These are phyloP conservation scores for Gephyroberyx darwinii DNA, from an alignment of 2,797 vertebrate species.

Conservation along the genomic window DNA sequence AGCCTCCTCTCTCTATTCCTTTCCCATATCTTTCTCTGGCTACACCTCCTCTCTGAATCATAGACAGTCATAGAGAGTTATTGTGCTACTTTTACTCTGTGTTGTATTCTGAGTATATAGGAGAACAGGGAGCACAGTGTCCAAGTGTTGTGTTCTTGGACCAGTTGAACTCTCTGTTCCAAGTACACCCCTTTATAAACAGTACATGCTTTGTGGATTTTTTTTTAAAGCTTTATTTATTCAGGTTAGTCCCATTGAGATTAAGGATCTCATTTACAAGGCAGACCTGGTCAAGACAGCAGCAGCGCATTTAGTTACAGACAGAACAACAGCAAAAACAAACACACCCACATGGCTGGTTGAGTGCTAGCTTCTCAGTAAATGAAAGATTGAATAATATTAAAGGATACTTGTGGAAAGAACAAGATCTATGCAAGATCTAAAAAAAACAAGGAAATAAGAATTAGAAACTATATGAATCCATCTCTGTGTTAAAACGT, in stretches of 20 bases:
- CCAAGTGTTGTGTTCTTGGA: conserved; percentile 44
- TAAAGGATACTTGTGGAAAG: neutral
- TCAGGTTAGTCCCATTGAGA: conserved; percentile 47
- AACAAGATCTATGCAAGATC: neutral
- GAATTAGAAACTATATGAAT: neutral
- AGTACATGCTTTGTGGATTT: conserved; percentile 48
- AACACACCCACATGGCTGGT: conserved; percentile 18
- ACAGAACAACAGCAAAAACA: conserved; percentile 22
- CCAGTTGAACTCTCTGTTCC: conserved; percentile 30
- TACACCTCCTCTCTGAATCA: conserved; percentile 65
- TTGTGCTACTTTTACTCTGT: conserved; percentile 25
- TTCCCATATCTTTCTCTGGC: conserved; percentile 64
- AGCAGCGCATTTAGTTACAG: conserved; percentile 26
- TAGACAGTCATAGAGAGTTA: conserved; percentile 15
- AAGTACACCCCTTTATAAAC: conserved; percentile 27
- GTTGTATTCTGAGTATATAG: conserved; percentile 13
- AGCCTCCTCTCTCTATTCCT: conserved; percentile 30
- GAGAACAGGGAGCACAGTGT: conserved; percentile 58
- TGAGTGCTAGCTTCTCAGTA: neutral
- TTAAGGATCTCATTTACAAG: conserved; percentile 45
- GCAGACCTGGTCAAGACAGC: conserved; percentile 31
- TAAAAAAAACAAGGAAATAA: too few species aligned
- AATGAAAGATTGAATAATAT: neutral
- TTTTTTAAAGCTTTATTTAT: conserved; percentile 47
- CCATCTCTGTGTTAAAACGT: neutral